phyloP scores from a whole-genome alignment of 1,140 invertebrate species.

The Saxidomus purpurata region DNA sequence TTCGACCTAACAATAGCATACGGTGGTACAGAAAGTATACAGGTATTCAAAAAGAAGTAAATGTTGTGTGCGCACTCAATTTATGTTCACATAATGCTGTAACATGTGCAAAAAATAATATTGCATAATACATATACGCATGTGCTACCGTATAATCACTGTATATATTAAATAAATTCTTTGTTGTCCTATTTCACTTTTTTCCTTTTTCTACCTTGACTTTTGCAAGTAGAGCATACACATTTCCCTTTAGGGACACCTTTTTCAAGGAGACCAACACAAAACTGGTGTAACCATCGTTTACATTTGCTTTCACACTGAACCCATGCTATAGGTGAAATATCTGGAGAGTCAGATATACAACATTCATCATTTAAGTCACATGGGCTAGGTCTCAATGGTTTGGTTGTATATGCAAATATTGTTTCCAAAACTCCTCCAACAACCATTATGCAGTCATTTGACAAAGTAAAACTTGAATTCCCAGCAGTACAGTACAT shows the following conservation, averaged over 20 bases:
- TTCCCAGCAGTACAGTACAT: constrained; percentile 3
- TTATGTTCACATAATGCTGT: background rate
- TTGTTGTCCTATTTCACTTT: background rate
- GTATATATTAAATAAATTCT: background rate
- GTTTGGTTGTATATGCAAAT: constrained; percentile 21
- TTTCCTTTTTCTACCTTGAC: background rate
- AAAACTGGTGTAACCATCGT: constrained; percentile 23
- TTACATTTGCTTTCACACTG: constrained; percentile 28
- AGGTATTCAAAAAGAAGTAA: background rate
- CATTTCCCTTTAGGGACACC: constrained; percentile 9
- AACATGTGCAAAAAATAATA: background rate
- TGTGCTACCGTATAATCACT: background rate
- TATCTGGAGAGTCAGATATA: background rate
- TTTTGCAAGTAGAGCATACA: background rate
- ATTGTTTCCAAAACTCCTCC: background rate
- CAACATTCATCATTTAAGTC: background rate
- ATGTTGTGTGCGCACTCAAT: background rate
- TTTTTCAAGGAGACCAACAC: background rate
- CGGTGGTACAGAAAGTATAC: background rate
- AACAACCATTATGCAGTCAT: background rate
- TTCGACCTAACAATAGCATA: background rate
- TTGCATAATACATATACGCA: too few species aligned
- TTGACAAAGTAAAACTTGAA: constrained; percentile 3
- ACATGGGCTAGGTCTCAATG: background rate
- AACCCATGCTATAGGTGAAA: constrained; percentile 22